phyloP scores from a whole-genome alignment of 2,888 invertebrate species.

The Meliscaeva auricollis region DNA sequence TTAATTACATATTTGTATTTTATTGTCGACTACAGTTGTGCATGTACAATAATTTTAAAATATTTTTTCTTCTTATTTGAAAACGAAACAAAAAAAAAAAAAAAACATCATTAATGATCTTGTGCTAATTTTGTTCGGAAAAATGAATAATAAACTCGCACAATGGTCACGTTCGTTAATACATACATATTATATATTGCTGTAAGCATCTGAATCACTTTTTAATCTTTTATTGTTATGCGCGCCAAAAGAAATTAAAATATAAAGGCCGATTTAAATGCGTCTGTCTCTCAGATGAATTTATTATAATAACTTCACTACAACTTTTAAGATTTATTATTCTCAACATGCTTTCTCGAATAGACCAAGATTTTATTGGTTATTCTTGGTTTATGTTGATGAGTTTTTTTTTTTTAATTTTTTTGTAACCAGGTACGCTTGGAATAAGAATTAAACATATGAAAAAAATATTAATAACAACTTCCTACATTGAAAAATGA shows the following conservation, averaged over 20 bases:
- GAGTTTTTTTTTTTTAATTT: background rate
- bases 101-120: too few relatives aligned
- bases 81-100: too few relatives aligned
- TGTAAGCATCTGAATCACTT: conserved; percentile 22
- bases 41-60: too few relatives aligned
- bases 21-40: too few relatives aligned
- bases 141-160: too few relatives aligned
- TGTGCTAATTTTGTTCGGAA: too few relatives aligned
- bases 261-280: conserved; percentile 1
- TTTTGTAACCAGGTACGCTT: background rate
- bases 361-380: background rate
- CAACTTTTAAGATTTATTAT: background rate
- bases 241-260: background rate
- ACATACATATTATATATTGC: too few relatives aligned
- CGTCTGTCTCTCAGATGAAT: conserved; percentile 1
- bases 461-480: too few relatives aligned
- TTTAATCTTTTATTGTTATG: conserved; percentile 17
- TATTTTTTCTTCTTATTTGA: too few relatives aligned
- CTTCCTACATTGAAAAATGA: too few relatives aligned
- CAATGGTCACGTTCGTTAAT: background rate
- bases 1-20: too few relatives aligned
- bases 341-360: background rate
- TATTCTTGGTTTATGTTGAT: background rate
- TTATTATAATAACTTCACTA: background rate
- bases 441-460: too few relatives aligned